Conservation (phyloP, 92 coral and sea anemone genomes). For the Palythoa heliodiscus region DNA sequence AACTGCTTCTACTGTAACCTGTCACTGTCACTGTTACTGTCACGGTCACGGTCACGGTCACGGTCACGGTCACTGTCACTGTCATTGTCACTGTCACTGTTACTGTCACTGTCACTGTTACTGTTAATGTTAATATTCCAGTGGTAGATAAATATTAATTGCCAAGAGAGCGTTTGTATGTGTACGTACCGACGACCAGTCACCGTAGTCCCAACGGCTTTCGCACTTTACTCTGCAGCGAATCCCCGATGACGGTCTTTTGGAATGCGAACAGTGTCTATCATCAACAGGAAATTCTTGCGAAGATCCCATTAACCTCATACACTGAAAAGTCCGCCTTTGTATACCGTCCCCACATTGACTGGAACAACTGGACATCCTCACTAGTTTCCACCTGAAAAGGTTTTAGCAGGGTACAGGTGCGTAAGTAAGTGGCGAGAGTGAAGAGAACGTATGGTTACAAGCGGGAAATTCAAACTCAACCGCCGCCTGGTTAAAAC, state of each 20-base stretch:
- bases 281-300: conserved; percentile 51
- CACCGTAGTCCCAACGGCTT: conserved; percentile 75
- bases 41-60: too few species aligned
- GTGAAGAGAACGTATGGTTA: too few species aligned
- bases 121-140: too few species aligned
- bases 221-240: conserved; percentile 82
- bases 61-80: too few species aligned
- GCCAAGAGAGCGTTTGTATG: not conserved
- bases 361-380: conserved; percentile 63
- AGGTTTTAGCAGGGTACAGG: not conserved
- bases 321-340: conserved; percentile 66
- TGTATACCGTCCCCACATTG: conserved; percentile 88
- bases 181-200: conserved; percentile 78
- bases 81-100: too few species aligned
- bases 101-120: too few species aligned
- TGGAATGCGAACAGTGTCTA: conserved; percentile 60
- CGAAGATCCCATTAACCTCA: conserved; percentile 49
- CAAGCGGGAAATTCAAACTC: too few species aligned
- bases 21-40: too few species aligned
- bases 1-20: too few species aligned
- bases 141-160: not conserved
- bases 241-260: conserved; percentile 62
- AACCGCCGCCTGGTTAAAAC: too few species aligned
- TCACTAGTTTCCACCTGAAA: conserved; percentile 69
- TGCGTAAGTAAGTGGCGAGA: too few species aligned